Percentiles rank a stretch among this genome's conserved stretches.
These are phyloP conservation scores for Canis aureus DNA, from an alignment of 2,113 vertebrate species.

Conservation along the genomic window DNA sequence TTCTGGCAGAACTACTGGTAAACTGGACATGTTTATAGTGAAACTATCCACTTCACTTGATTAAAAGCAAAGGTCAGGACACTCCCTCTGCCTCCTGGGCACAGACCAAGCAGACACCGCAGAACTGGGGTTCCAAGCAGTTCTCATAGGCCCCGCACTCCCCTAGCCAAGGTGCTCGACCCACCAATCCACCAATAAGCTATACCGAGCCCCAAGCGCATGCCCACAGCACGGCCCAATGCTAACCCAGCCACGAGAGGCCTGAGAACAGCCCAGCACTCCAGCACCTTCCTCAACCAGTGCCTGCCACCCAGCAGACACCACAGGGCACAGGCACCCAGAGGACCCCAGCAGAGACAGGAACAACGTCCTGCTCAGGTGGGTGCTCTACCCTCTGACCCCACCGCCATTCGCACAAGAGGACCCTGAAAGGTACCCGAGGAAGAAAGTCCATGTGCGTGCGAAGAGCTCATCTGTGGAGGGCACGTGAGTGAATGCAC, in stretches of 20 bases:
- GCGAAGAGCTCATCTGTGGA: neutral
- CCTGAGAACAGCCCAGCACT: neutral
- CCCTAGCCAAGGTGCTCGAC: accelerated
- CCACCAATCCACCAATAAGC: neutral
- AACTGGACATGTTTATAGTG: accelerated
- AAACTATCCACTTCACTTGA: too few relatives aligned
- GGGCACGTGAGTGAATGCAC: neutral
- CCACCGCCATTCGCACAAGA: accelerated
- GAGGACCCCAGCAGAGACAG: neutral
- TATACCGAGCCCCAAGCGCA: accelerated
- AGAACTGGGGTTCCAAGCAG: neutral
- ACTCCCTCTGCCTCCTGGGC: too few relatives aligned
- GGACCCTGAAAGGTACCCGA: neutral
- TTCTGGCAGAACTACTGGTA: neutral
- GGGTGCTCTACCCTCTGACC: too few relatives aligned
- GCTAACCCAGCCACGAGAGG: accelerated
- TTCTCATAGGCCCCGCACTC: neutral
- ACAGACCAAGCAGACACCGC: accelerated
- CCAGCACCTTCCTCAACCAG: accelerated
- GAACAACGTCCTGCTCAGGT: neutral
- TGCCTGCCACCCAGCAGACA: neutral
- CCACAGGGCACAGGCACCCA: accelerated
- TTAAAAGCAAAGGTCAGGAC: neutral
- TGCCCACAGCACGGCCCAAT: accelerated
- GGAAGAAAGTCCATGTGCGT: neutral